A percentile compares a stretch with the other conserved stretches of the same genome.
Evolutionary conservation across 2,113 vertebrate species (phyloP).

Genomic region (Petrocephalus microphthalmus): DNA sequence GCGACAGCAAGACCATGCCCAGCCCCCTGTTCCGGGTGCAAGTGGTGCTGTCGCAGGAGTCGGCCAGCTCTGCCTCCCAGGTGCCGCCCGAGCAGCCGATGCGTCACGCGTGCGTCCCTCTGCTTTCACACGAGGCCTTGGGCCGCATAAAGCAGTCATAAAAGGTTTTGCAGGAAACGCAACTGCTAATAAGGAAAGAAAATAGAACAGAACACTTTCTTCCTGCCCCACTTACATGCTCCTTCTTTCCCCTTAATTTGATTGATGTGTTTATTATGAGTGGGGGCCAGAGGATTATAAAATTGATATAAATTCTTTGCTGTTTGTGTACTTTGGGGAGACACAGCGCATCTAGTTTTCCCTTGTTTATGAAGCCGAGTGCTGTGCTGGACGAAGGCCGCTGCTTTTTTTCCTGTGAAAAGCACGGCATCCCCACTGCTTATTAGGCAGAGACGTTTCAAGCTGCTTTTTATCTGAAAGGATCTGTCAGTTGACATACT

Average conservation of each 20-base stretch:
- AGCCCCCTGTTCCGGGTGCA: conserved; percentile 72
- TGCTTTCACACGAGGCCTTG: conserved; percentile 1
- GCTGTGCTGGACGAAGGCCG: neutral
- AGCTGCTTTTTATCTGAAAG: neutral
- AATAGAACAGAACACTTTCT: neutral
- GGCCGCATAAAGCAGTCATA: neutral
- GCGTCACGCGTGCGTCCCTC: neutral
- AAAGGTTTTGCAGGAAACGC: neutral
- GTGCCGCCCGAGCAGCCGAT: conserved; percentile 38
- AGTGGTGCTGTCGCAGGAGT: conserved; percentile 56
- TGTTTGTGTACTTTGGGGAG: neutral
- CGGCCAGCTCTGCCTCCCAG: conserved; percentile 51
- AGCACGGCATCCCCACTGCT: neutral
- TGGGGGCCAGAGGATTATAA: neutral
- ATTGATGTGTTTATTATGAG: neutral
- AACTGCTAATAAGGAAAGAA: neutral
- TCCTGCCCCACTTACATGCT: neutral
- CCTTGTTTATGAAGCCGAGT: neutral
- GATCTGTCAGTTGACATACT: neutral
- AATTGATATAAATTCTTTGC: neutral
- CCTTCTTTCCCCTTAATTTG: neutral
- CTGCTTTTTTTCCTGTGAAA: conserved; percentile 6
- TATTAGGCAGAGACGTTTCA: neutral
- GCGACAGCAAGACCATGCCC: conserved; percentile 62
- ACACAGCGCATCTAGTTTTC: neutral